Conservation (phyloP, 2,797 vertebrate genomes). For the Protosalanx chinensis region DNA sequence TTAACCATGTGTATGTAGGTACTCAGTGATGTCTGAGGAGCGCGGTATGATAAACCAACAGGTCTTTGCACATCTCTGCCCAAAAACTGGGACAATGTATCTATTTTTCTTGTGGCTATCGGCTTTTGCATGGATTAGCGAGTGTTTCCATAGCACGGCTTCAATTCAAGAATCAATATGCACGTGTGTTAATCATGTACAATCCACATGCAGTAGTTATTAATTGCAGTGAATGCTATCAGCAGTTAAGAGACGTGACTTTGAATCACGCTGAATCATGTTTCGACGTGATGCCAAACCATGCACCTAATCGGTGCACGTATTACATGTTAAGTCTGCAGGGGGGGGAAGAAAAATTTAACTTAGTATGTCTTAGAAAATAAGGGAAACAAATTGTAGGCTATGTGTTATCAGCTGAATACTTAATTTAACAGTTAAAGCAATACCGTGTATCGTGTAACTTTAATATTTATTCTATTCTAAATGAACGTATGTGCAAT, state of each 20-base stretch:
- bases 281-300: background rate
- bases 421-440: conserved; percentile 8
- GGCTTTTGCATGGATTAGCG: conserved; percentile 46
- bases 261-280: background rate
- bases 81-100: conserved; percentile 16
- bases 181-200: background rate
- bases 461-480: background rate
- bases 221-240: background rate
- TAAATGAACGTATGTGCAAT: conserved; percentile 45
- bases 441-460: background rate
- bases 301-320: conserved; percentile 17
- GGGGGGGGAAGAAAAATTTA: conserved; percentile 40
- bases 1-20: background rate
- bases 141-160: conserved; percentile 29
- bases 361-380: conserved; percentile 41
- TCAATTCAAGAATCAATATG: background rate
- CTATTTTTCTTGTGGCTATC: conserved; percentile 33
- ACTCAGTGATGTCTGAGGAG: background rate
- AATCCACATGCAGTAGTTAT: conserved; percentile 12
- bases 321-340: too few species aligned
- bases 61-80: conserved; percentile 14
- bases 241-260: conserved; percentile 7
- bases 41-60: background rate
- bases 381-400: conserved; percentile 40
- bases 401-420: conserved; percentile 30